Evolutionary conservation across 2,113 vertebrate genomes (phyloP), one percentile per base, ranked within the genome.

Genomic region (Cettia cetti): DNA sequence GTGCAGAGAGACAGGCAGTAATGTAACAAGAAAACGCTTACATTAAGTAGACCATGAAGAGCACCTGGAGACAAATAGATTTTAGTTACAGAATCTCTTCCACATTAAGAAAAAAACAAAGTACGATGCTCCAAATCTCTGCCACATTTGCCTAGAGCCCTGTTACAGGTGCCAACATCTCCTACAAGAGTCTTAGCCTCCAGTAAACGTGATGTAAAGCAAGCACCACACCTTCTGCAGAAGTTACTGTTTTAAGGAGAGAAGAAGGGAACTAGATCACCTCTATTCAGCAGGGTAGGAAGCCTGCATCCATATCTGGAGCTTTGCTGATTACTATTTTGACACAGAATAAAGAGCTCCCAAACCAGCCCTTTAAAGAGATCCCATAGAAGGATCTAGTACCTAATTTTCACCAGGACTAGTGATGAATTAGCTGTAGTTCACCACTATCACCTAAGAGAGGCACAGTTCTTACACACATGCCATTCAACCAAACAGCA

Each of bases 271-370:
- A 50, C 5, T 15, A 31, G 1, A 11, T 4, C 20, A 7, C 11
- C 16, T 18, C 1, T 45, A 4, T 16, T 63, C 40, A 72, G 9
- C 13, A 82, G 4, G 0, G 13, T 12, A 40, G 6, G 11, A 88
- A 47, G 4, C 2, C 3, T 13, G 23, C 7, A 21, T 0, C 0
- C 3, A 5, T 1, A 0, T 2, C 5, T 13, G 1, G 15, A n/a
- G 2, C 5, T 56, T 40, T 31, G 1, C 4, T 22, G 17, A 4
- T 18, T 31, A 6, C 2, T 47, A 2, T 47, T 80, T 44, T 8
- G 2, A 40, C 7, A 27, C 13, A 4, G 3, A 13, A 27, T 16
- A 63, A 63, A 81, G 22, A 64, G 3, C 9, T 66, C 18, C 8
- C 10, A 56, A 69, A 60, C 1, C 4, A 77, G 7, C 3, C 7